These are phyloP conservation scores for Nephrotoma flavescens DNA, from an alignment of 2,888 invertebrate species.

Conservation along the genomic window DNA sequence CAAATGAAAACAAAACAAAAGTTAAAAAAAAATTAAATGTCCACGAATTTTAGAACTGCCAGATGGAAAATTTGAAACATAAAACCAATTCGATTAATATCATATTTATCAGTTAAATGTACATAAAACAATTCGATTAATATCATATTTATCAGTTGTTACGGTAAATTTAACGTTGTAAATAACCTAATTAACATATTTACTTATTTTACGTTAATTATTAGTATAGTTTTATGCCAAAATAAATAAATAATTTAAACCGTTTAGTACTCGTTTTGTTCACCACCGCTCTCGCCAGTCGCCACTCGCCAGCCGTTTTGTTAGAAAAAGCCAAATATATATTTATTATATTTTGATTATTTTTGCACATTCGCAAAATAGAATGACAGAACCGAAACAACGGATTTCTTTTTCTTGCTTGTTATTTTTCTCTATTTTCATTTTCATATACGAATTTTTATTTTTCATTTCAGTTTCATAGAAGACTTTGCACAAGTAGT, in stretches of 20 bases:
- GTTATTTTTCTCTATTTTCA: neutral
- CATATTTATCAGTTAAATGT: neutral
- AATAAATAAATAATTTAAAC: neutral
- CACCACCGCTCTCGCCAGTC: neutral
- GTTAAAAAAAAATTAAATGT: neutral
- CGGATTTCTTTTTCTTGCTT: neutral
- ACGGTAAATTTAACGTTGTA: neutral
- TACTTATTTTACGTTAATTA: neutral
- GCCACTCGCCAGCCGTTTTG: neutral
- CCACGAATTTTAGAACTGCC: neutral
- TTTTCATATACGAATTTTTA: neutral
- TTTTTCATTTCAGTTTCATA: neutral
- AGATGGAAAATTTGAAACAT: neutral
- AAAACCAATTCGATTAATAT: neutral
- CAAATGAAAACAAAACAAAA: neutral
- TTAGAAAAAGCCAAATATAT: neutral
- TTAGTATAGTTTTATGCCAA: neutral
- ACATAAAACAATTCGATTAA: neutral
- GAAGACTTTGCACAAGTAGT: neutral
- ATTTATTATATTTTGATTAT: neutral
- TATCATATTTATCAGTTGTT: neutral
- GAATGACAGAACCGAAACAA: neutral
- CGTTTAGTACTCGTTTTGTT: neutral
- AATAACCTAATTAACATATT: neutral
- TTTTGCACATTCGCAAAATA: neutral